phyloP scores from a whole-genome alignment of 2,113 vertebrate genomes.

The Balaeniceps rex region DNA sequence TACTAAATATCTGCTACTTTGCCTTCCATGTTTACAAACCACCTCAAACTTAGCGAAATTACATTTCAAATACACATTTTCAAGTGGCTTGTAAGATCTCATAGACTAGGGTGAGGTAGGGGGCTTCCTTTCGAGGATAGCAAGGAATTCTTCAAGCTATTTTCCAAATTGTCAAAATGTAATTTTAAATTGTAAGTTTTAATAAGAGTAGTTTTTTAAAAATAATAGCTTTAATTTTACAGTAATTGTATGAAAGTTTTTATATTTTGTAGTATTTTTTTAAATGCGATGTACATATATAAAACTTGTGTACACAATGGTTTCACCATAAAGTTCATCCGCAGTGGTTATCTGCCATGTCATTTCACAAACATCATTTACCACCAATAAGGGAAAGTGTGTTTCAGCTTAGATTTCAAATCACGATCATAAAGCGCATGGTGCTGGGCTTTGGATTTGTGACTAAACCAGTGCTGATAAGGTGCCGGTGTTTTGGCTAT shows the following conservation, averaged over 20 bases:
- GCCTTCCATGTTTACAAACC: neutral
- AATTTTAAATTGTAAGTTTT: neutral
- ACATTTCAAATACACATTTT: neutral
- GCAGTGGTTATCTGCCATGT: neutral
- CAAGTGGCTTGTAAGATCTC: neutral
- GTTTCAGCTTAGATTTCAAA: neutral
- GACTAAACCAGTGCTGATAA: neutral
- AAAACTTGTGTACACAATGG: fast-evolving
- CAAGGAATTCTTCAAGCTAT: neutral
- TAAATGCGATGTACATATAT: neutral
- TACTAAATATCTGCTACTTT: neutral
- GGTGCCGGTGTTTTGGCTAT: neutral
- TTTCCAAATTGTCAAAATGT: neutral
- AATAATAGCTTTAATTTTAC: neutral
- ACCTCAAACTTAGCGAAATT: neutral
- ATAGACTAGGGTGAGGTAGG: neutral
- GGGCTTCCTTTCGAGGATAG: neutral
- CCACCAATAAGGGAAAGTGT: neutral
- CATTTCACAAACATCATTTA: neutral
- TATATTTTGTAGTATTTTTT: neutral
- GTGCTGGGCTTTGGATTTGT: neutral
- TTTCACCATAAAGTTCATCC: neutral
- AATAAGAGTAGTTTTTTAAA: neutral
- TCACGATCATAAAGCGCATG: fast-evolving
- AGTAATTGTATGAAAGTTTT: neutral